These are phyloP conservation scores for Luscinia luscinia DNA, from an alignment of 2,797 vertebrate genomes.

Conservation along the genomic window DNA sequence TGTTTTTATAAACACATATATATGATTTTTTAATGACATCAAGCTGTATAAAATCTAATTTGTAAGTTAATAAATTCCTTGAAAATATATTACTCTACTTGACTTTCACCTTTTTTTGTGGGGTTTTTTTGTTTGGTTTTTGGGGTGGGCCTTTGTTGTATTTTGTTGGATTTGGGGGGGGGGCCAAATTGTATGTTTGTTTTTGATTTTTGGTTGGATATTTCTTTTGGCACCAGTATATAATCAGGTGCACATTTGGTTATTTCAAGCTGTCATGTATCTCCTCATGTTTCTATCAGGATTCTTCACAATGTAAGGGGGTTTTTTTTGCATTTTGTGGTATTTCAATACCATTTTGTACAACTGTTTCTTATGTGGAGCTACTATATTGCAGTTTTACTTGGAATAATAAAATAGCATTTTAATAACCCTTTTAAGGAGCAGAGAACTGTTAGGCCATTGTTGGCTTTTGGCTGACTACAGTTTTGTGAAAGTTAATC, in stretches of 20 bases:
- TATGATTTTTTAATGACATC: not conserved
- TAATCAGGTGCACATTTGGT: not conserved
- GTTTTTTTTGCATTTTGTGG: not conserved
- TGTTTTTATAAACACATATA: not conserved
- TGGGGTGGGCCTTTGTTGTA: accelerated
- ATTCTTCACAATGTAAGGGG: constrained; percentile 21
- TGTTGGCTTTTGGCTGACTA: constrained; percentile 37
- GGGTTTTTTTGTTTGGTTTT: not conserved
- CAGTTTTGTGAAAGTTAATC: constrained; percentile 5
- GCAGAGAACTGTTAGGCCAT: not conserved
- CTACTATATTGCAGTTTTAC: constrained; percentile 33
- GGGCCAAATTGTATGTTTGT: not conserved
- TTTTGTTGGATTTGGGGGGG: accelerated
- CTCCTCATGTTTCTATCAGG: constrained; percentile 21
- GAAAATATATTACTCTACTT: not conserved
- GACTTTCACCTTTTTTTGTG: not conserved
- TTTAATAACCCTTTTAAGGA: constrained; percentile 30
- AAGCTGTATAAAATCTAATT: not conserved
- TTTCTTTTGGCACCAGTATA: not conserved
- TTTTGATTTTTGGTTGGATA: not conserved
- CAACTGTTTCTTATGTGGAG: constrained; percentile 56
- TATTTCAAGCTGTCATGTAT: not conserved
- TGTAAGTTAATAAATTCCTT: not conserved
- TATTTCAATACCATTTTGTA: constrained; percentile 42
- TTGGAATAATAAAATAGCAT: constrained; percentile 36